Evolutionary conservation across 2,113 vertebrate genomes (phyloP).

Genomic region (Panthera leo): DNA sequence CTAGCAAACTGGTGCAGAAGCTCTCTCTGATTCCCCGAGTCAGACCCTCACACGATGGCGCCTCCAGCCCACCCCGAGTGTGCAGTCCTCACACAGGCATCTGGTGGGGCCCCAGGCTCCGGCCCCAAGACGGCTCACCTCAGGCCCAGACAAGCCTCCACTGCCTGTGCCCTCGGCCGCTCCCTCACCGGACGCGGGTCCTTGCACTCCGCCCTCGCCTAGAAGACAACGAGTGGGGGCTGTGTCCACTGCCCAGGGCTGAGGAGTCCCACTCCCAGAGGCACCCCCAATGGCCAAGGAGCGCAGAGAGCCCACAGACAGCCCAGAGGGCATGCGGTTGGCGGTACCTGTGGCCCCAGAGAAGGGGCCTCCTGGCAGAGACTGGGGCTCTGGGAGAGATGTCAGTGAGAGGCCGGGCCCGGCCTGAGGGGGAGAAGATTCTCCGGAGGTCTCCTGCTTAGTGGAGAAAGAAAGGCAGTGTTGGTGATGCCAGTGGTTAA

Average conservation of each 20-base stretch:
- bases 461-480: neutral
- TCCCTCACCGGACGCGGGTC: neutral
- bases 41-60: neutral
- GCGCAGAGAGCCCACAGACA: accelerated
- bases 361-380: slow-evolving; percentile 70
- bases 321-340: neutral
- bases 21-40: neutral
- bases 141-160: neutral
- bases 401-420: neutral
- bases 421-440: neutral
- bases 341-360: slow-evolving; percentile 83
- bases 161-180: accelerated
- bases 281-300: neutral
- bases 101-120: neutral
- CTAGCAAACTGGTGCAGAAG: neutral
- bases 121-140: neutral
- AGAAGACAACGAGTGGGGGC: neutral
- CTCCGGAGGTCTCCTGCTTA: slow-evolving; percentile 60
- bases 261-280: neutral
- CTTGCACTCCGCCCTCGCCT: neutral
- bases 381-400: slow-evolving; percentile 7
- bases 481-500: accelerated
- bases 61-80: neutral
- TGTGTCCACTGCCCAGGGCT: neutral
- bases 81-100: neutral